A percentile compares a stretch with the other conserved stretches of the same genome.
phyloP scores from a whole-genome alignment of 2,888 invertebrate species.

The Melitaea athalia region DNA sequence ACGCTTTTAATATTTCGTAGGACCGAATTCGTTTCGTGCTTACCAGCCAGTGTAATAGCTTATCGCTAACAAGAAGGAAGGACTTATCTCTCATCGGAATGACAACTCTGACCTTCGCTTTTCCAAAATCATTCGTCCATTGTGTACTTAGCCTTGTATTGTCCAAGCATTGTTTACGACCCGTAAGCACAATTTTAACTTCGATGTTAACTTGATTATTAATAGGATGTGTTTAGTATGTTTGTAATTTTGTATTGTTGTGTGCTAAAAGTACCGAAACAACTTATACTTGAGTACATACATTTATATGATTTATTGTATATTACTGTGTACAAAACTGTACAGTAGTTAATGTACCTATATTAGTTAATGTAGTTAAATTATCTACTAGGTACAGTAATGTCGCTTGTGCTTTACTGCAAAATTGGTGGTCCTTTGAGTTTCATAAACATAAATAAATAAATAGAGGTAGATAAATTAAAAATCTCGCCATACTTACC shows the following conservation, averaged over 20 bases:
- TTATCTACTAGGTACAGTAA: too few species aligned
- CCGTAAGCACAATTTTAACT: constrained; percentile 54
- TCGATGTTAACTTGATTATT: constrained; percentile 56
- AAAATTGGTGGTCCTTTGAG: too few species aligned
- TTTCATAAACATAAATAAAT: too few species aligned
- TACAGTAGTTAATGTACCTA: too few species aligned
- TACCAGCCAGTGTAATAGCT: constrained; percentile 67
- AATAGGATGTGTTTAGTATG: background rate
- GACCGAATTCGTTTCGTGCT: constrained; percentile 44
- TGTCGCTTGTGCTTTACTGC: too few species aligned
- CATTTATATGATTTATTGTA: too few species aligned
- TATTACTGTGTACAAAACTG: too few species aligned
- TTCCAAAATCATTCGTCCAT: constrained; percentile 74
- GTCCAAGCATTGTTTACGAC: constrained; percentile 45
- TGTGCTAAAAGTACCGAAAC: background rate
- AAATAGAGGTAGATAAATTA: too few species aligned
- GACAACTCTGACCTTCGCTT: constrained; percentile 69
- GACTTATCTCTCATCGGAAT: constrained; percentile 65
- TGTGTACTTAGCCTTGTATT: constrained; percentile 60
- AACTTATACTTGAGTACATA: too few species aligned
- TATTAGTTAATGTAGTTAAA: too few species aligned
- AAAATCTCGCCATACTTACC: too few species aligned
- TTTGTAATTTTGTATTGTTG: background rate
- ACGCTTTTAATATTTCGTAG: constrained; percentile 32
- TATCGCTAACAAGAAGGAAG: constrained; percentile 67